These are phyloP conservation scores for Eupithecia dodoneata DNA, from an alignment of 2,888 invertebrate species.

Conservation along the genomic window DNA sequence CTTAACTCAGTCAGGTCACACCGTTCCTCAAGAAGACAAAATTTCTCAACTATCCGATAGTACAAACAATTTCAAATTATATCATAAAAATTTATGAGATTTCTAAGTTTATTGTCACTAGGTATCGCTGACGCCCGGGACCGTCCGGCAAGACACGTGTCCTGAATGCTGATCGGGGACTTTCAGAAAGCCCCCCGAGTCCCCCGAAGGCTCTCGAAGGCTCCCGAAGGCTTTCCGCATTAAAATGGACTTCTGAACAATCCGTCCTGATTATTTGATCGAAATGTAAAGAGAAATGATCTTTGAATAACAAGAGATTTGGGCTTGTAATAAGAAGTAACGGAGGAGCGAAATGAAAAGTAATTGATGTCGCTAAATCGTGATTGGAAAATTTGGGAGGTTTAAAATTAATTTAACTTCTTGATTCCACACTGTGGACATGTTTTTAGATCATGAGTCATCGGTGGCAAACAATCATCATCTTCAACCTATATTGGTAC, in stretches of 20 bases:
- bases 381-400: slow-evolving; percentile 6
- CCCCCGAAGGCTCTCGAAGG: not conserved
- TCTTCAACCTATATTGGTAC: too few species aligned
- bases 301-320: slow-evolving; percentile 35
- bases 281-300: slow-evolving; percentile 38
- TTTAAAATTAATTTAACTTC: not conserved
- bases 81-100: slow-evolving; percentile 75
- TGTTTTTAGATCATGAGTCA: not conserved
- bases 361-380: slow-evolving; percentile 15
- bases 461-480: not conserved
- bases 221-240: slow-evolving; percentile 55
- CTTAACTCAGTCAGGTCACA: not conserved
- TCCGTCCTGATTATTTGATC: slow-evolving; percentile 41
- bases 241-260: slow-evolving; percentile 57
- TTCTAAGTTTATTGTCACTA: slow-evolving; percentile 63
- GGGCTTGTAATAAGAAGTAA: slow-evolving; percentile 17
- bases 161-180: slow-evolving; percentile 58
- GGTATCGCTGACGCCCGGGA: slow-evolving; percentile 54
- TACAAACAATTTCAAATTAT: slow-evolving; percentile 63
- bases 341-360: not conserved
- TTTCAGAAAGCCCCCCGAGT: slow-evolving; percentile 1
- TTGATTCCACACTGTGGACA: not conserved
- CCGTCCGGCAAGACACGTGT: slow-evolving; percentile 54
- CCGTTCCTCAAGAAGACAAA: not conserved
- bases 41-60: slow-evolving; percentile 19